Evolutionary conservation across 2,113 vertebrate species (phyloP), one percentile per base, ranked within the genome.

Genomic region (Phyllostomus hastatus): DNA sequence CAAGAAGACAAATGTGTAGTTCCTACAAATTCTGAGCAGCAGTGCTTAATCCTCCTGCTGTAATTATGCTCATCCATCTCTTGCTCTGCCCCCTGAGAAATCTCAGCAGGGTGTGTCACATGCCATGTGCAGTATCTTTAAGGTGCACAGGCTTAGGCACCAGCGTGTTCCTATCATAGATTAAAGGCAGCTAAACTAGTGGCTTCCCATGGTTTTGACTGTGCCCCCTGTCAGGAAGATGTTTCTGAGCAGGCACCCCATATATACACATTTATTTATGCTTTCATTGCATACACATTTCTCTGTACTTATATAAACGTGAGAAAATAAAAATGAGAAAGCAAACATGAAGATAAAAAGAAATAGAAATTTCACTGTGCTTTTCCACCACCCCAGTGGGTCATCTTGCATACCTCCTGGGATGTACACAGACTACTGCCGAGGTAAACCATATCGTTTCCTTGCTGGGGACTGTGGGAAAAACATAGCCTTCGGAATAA

Each of bases 61-160:
- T 96, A 95, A 96, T 96, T 92, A 88, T 79, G 28, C 54, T 84
- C 94, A 95, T 96, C 85, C 26, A 38, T 96, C 94, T 88, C 86
- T 91, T 7, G 5, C 43, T 88, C 72, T 93, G 78, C 22, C 50
- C 88, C 43, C 73, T 64, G 46, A 95, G 94, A 86, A 95, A 28
- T 79, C 94, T 88, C 82, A 95, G 73, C 61, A 89, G 88, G 41
- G 20, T 87, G 19, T 73, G 41, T 86, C 61, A 84, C 85, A 82
- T 75, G 61, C 59, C 33, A 16, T 6, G 70, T 0, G 9, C 4
- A 78, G 91, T 2, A 16, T 95, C 70, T 91, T 91, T 69, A 94
- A 91, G 90, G n/a, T 75, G 14, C 16, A 16, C 4, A 7, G 69
- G 6, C 59, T 33, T 83, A 43, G 82, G 41, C 3, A 87, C 35